Conservation (phyloP, 2,113 vertebrate species). For the Leucosticte australis region DNA sequence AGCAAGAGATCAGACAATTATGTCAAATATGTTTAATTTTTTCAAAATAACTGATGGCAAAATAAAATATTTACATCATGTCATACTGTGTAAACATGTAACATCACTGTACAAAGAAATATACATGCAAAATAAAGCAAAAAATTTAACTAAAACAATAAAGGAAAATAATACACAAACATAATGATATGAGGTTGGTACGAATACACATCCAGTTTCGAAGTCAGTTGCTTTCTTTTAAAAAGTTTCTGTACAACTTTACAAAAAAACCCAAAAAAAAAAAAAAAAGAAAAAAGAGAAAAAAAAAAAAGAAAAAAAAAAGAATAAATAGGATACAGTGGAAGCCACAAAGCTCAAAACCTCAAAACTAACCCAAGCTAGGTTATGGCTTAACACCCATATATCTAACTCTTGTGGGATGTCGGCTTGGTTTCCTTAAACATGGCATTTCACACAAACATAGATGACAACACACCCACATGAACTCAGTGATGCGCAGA, state of each 20-base stretch:
- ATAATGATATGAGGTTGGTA: conserved; percentile 80
- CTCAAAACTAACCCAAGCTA: conserved; percentile 56
- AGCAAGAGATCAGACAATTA: conserved; percentile 77
- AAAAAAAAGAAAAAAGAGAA: no score
- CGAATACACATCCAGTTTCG: conserved; percentile 85
- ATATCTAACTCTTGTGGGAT: conserved; percentile 46
- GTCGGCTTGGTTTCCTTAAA: conserved; percentile 47
- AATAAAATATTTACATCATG: conserved; percentile 96
- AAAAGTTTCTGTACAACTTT: conserved; percentile 93
- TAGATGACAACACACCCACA: conserved; percentile 68
- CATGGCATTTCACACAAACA: conserved; percentile 54
- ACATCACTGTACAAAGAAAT: conserved; percentile 95
- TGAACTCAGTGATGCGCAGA: conserved; percentile 53
- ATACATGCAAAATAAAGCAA: conserved; percentile 95
- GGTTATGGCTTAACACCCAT: conserved; percentile 71
- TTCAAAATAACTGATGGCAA: conserved; percentile 93
- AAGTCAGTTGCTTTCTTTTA: conserved; percentile 74
- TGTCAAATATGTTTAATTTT: conserved; percentile 91
- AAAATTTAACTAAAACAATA: conserved; percentile 83
- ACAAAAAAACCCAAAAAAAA: conserved; percentile 72
- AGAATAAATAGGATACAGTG: conserved; percentile 80
- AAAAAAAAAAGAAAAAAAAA: not conserved
- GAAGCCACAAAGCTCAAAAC: conserved; percentile 72
- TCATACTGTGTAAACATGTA: conserved; percentile 90
- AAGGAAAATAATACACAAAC: conserved; percentile 80